phyloP scores from a whole-genome alignment of 2,888 invertebrate species.

The Sinelater perroti region DNA sequence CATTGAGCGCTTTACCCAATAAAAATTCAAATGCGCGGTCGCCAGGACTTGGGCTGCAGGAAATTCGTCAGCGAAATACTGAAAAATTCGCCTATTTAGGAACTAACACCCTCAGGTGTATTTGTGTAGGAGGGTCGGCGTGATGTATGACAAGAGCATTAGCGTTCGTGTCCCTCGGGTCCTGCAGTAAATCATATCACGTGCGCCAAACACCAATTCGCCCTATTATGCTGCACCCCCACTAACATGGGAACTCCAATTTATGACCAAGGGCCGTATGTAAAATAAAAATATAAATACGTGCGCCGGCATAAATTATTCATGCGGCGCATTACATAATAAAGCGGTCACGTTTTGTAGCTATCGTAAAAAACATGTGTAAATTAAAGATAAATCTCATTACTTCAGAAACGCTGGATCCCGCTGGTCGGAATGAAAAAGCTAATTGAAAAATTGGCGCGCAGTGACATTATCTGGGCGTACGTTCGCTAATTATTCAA shows the following conservation, averaged over 20 bases:
- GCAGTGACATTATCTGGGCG: too few species aligned
- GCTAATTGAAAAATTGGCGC: constrained; percentile 12
- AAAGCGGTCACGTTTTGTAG: constrained; percentile 32
- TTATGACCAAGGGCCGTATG: constrained; percentile 43
- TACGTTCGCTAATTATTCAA: too few species aligned
- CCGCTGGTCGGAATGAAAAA: neutral
- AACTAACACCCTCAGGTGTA: constrained; percentile 37
- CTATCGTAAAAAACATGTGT: constrained; percentile 28
- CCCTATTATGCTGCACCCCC: constrained; percentile 38
- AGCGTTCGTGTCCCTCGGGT: constrained; percentile 41
- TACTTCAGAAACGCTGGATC: constrained; percentile 18
- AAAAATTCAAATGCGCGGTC: too few species aligned
- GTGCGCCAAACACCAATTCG: constrained; percentile 43
- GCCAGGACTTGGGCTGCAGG: too few species aligned
- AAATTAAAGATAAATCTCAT: constrained; percentile 32
- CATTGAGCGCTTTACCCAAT: too few species aligned
- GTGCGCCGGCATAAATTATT: constrained; percentile 32
- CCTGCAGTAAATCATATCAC: constrained; percentile 47
- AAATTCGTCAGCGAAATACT: constrained; percentile 17
- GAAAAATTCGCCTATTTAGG: constrained; percentile 31
- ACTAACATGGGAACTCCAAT: constrained; percentile 39
- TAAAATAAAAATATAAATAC: constrained; percentile 38
- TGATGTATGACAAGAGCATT: constrained; percentile 42
- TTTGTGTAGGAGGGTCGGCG: constrained; percentile 37
- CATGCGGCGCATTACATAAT: constrained; percentile 21